Conservation (phyloP, 1,140 invertebrate species). For the Pogonomyrmex barbatus region DNA sequence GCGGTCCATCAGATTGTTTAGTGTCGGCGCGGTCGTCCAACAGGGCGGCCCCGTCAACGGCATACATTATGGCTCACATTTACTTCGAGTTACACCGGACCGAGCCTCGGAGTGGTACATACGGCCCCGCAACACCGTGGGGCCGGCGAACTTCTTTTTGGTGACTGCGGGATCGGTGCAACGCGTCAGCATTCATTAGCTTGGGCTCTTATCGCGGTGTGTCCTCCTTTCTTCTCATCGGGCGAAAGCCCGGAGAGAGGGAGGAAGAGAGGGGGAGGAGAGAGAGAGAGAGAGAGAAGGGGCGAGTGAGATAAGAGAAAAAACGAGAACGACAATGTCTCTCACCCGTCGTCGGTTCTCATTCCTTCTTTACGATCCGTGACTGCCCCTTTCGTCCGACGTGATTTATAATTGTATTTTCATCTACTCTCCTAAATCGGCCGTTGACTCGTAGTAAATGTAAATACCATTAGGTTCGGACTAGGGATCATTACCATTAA, state of each 20-base stretch:
- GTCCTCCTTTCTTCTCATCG: slow-evolving; percentile 35
- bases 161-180: slow-evolving; percentile 59
- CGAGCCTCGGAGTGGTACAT: slow-evolving; percentile 39
- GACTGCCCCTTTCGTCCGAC: slow-evolving; percentile 45
- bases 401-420: slow-evolving; percentile 76
- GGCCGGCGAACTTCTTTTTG: slow-evolving; percentile 58
- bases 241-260: background rate
- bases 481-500: slow-evolving; percentile 74
- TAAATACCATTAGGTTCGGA: slow-evolving; percentile 74
- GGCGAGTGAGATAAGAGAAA: slow-evolving; percentile 32
- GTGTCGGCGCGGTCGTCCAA: slow-evolving; percentile 80
- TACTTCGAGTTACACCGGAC: slow-evolving; percentile 64
- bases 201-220: slow-evolving; percentile 54
- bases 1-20: slow-evolving; percentile 83
- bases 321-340: background rate
- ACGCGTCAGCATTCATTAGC: slow-evolving; percentile 73
- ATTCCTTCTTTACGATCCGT: slow-evolving; percentile 33
- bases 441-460: slow-evolving; percentile 77
- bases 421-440: slow-evolving; percentile 59
- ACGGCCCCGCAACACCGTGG: background rate
- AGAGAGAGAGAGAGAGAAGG: background rate
- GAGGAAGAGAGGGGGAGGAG: background rate
- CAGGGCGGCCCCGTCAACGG: slow-evolving; percentile 82
- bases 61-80: slow-evolving; percentile 83
- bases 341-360: slow-evolving; percentile 48